Conservation (phyloP, 1,140 invertebrate species). For the Neodiprion lecontei region DNA sequence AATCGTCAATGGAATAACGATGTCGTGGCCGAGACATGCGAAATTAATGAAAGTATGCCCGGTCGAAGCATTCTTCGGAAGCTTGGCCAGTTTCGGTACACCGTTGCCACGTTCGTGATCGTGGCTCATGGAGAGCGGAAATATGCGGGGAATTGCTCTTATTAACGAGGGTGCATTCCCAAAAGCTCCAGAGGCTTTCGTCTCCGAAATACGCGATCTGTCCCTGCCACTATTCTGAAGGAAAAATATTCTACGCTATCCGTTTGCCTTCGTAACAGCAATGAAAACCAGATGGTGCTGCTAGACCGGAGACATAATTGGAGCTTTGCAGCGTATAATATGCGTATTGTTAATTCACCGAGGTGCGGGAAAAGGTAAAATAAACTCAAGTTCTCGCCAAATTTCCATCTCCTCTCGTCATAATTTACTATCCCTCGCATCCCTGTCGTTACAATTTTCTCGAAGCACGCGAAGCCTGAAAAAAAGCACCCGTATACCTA, state of each 20-base stretch:
- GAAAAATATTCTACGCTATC: neutral
- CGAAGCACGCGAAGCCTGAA: too few species aligned
- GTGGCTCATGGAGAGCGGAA: constrained; percentile 15
- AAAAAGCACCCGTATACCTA: too few species aligned
- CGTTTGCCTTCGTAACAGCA: neutral
- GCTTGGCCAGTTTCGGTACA: constrained; percentile 16
- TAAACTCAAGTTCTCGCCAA: too few species aligned
- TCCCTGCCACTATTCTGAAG: constrained; percentile 6
- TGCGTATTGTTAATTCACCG: too few species aligned
- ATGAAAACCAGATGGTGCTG: neutral
- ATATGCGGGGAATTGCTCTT: constrained; percentile 34
- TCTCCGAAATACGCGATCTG: constrained; percentile 38
- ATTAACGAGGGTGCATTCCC: constrained; percentile 45
- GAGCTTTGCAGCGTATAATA: too few species aligned
- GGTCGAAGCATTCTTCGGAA: constrained; percentile 1
- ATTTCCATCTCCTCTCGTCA: too few species aligned
- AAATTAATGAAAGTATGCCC: constrained; percentile 13
- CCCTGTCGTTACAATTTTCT: too few species aligned
- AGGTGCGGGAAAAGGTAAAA: too few species aligned
- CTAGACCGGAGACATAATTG: too few species aligned
- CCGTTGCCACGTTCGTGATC: constrained; percentile 30
- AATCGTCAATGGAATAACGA: constrained; percentile 10
- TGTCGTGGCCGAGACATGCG: neutral
- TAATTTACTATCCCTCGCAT: too few species aligned
- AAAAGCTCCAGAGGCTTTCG: constrained; percentile 36